Evolutionary conservation across 2,888 invertebrate genomes (phyloP), one percentile per base, ranked within the genome.

Genomic region (Atethmia centrago): DNA sequence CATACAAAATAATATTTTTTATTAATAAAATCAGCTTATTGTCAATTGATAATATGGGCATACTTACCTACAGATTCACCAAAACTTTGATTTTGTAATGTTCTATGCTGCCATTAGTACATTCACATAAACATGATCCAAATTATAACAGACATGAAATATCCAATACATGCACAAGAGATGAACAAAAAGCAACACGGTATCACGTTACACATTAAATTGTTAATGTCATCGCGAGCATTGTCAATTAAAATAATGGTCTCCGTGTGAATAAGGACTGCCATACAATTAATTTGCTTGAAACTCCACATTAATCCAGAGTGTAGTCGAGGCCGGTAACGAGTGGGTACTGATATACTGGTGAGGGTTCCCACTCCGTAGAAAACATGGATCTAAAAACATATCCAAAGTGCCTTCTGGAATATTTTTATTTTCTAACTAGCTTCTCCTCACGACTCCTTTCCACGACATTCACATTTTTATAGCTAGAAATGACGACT

Each of bases 281-380:
- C 83, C 85, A 85, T 80, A 86, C 90, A 88, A 89, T 92, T 91
- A 90, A 92, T 92, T 91, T 90, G 88, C 88, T 89, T 88, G 89
- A 88, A 91, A 93, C 92, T 91, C 91, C 90, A 89, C 87, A 89
- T 91, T 92, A 91, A 92, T 92, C 90, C 88, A 71, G 86, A 81
- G 77, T 71, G 74, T 69, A 76, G 74, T 61, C 74, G 82, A 85
- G 82, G 85, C 77, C 68, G 59, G 80, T 77, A 78, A 83, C 71
- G 51, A 76, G 79, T 84, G 61, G 42, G 64, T 73, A 74, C 73
- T 40, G 40, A 56, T 73, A 56, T 73, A 58, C 16, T 36, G 47
- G 53, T 0, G 72, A 80, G 82, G 80, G 80, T 58, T 81, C 77
- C 19, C 56, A 21, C 61, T 21, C 7, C 10, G 12, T 19, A 8